These are phyloP conservation scores for Vulpes vulpes DNA, from an alignment of 2,113 vertebrate genomes.

Conservation along the genomic window DNA sequence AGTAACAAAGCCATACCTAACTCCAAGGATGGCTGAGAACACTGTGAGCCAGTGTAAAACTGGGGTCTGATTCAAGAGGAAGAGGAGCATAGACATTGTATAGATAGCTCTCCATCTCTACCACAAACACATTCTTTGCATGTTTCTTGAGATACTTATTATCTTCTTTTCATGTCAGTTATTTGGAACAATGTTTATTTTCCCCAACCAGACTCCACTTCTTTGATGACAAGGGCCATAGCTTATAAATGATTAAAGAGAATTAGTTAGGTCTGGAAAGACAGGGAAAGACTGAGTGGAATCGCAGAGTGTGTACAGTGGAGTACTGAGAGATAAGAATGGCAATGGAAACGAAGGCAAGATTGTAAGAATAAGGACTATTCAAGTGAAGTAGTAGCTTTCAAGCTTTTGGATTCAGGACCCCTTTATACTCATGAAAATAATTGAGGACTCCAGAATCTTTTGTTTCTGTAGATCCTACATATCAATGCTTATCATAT, in stretches of 20 bases:
- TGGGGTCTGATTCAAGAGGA: background rate
- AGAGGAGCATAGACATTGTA: background rate
- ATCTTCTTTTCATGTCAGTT: background rate
- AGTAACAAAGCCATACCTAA: background rate
- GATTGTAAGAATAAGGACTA: background rate
- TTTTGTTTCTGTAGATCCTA: background rate
- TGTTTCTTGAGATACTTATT: background rate
- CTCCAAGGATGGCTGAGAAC: background rate
- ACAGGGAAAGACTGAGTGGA: background rate
- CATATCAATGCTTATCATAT: background rate
- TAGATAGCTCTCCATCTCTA: background rate
- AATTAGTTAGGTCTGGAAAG: background rate
- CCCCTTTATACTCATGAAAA: background rate
- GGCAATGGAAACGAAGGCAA: background rate
- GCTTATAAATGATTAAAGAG: background rate
- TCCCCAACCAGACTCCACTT: background rate
- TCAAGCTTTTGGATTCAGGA: background rate
- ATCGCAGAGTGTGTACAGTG: background rate
- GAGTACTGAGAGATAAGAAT: background rate
- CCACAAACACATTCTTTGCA: background rate
- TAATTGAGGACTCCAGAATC: background rate
- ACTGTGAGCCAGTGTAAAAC: background rate
- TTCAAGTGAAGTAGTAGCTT: background rate
- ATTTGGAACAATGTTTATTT: background rate
- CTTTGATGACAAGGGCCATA: background rate